A percentile compares a stretch with the other conserved stretches of the same genome.
These are phyloP conservation scores for Orthochromis indermauri DNA, from an alignment of 2,113 vertebrate genomes.

Conservation along the genomic window DNA sequence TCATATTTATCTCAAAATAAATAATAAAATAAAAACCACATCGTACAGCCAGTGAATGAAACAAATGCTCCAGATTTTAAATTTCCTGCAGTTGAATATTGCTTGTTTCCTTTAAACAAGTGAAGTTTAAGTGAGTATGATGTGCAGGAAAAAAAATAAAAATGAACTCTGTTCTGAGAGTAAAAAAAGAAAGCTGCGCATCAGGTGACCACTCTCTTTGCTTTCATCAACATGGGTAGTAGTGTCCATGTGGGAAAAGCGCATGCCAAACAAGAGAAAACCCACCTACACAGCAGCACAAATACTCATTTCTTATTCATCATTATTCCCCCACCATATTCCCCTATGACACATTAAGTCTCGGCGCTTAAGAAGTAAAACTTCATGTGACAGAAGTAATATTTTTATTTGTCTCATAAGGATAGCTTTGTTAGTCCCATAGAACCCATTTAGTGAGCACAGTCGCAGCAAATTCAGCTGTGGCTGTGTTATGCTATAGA, in stretches of 20 bases:
- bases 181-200: not conserved
- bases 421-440: not conserved
- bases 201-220: not conserved
- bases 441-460: not conserved
- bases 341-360: not conserved
- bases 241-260: slow-evolving; percentile 18
- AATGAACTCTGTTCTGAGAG: not conserved
- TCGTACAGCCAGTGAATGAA: not conserved
- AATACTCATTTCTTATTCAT: not conserved
- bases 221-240: not conserved
- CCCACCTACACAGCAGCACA: not conserved
- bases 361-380: not conserved
- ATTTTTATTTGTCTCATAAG: not conserved
- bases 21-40: not conserved
- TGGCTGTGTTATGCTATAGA: not conserved
- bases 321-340: not conserved
- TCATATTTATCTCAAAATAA: not conserved
- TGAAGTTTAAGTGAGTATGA: not conserved
- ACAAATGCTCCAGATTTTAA: not conserved
- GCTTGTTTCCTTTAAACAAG: not conserved
- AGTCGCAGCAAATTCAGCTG: not conserved
- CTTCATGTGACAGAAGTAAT: slow-evolving; percentile 32
- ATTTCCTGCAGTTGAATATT: not conserved
- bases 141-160: not conserved
- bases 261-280: not conserved